phyloP scores from a whole-genome alignment of 1,140 invertebrate species.

The Drosophila biarmipes region DNA sequence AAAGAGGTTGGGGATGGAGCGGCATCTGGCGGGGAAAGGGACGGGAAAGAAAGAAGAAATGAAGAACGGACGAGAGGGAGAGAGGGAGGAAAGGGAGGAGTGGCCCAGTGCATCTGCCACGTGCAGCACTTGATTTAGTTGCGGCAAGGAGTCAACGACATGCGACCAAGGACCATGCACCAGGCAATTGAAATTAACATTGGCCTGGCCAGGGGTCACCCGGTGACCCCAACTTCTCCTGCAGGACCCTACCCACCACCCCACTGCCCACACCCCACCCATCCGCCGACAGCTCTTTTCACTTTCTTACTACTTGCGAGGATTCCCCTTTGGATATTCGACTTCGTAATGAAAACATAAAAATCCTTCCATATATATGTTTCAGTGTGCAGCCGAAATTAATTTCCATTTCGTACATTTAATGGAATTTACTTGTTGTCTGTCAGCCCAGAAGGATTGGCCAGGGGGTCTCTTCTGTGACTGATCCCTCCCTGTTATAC shows the following conservation, averaged over 20 bases:
- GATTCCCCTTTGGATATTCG: slow-evolving; percentile 19
- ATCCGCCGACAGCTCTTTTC: slow-evolving; percentile 54
- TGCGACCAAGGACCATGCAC: slow-evolving; percentile 34
- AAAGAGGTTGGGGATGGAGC: background rate
- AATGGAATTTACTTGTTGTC: slow-evolving; percentile 75
- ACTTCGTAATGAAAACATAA: slow-evolving; percentile 40
- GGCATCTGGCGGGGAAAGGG: slow-evolving; percentile 8
- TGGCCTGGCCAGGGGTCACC: slow-evolving; percentile 24
- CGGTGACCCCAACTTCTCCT: background rate
- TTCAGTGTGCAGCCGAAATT: slow-evolving; percentile 52
- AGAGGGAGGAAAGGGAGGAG: background rate
- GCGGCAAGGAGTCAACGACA: slow-evolving; percentile 62
- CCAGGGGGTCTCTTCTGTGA: background rate
- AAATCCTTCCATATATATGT: slow-evolving; percentile 34
- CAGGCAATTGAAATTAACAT: slow-evolving; percentile 73
- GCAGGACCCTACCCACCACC: background rate
- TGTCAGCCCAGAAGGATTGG: slow-evolving; percentile 49
- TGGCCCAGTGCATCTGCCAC: slow-evolving; percentile 62
- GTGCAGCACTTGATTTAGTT: slow-evolving; percentile 72
- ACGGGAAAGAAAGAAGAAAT: slow-evolving; percentile 5
- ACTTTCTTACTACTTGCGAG: slow-evolving; percentile 59
- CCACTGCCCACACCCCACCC: background rate
- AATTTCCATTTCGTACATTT: slow-evolving; percentile 74
- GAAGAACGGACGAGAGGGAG: background rate
- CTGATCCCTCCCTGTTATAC: slow-evolving; percentile 4